Base-by-base conservation (phyloP, 2,113 vertebrate genomes). In the Psettodes erumei region DNA sequence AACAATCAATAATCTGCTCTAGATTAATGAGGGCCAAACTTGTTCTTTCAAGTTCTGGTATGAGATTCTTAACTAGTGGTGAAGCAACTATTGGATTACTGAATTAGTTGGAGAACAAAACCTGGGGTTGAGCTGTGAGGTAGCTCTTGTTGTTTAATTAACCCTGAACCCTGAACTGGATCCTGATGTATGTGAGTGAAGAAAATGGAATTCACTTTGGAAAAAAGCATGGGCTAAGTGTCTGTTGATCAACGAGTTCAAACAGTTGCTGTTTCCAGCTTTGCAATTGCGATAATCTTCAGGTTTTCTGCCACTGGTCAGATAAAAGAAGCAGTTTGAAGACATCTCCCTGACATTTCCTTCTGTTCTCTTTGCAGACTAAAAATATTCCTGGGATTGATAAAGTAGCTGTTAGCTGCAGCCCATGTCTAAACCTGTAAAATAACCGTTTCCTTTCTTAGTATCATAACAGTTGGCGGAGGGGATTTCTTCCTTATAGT, bases 401-500 rank as follows among this genome's bases (percentile, higher is more conserved):
- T 56, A 28, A 59, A 54, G 28, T 25, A 27, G 15, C 23, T 19
- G 13, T 62, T n/a, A 32, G 1, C 13, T 9, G 51, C 38, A 32
- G 37, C 12, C 11, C 11, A 10, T 40, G n/a, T 40, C 10, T 28
- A 6, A 58, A 47, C 0, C n/a, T 38, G 9, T 7, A n/a, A 25
- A 10, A 50, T 71, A 16, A 68, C 38, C 60, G 2, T 75, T 74
- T 73, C 35, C 23, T 25, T 59, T 67, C 27, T 62, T 11, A 9
- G 15, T 37, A 0, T 19, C 25, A 3, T 67, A 23, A 19, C 30
- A 62, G 10, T 63, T 43, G 45, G 16, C 61, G 77, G 71, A 18
- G 51, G 75, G 78, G 71, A 65, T 66, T 77, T 69, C 76, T 64
- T 42, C 37, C 51, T n/a, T n/a, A n/a, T 37, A 1, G 21, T 61